phyloP scores from a whole-genome alignment of 2,113 vertebrate genomes.

The Rhegmatorhina hoffmannsi region DNA sequence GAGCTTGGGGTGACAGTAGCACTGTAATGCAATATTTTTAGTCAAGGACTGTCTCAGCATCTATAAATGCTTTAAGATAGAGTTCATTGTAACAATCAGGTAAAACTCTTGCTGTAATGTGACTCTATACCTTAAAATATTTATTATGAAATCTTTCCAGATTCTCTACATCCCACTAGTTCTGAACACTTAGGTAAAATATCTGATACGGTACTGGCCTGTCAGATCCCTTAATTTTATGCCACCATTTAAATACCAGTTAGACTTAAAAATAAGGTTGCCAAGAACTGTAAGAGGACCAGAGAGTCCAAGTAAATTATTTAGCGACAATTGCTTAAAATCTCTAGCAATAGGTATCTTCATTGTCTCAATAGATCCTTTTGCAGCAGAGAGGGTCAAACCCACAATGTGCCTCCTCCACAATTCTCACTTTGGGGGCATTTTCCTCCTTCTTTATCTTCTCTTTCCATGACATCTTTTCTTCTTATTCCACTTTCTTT shows the following conservation, averaged over 20 bases:
- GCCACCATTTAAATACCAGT: neutral
- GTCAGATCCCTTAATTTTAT: neutral
- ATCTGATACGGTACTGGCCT: neutral
- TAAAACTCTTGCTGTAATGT: neutral
- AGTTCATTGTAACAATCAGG: neutral
- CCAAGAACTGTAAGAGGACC: neutral
- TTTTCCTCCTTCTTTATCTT: neutral
- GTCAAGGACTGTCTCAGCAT: neutral
- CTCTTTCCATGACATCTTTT: neutral
- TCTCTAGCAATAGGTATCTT: neutral
- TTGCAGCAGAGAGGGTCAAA: neutral
- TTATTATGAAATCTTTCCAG: neutral
- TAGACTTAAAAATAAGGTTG: neutral
- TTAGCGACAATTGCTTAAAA: neutral
- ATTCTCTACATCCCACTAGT: neutral
- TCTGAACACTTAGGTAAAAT: neutral
- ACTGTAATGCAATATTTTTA: neutral
- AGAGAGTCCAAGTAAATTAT: neutral
- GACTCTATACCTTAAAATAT: neutral
- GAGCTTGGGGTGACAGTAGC: neutral
- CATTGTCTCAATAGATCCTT: neutral
- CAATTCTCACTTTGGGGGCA: neutral
- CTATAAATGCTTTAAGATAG: neutral
- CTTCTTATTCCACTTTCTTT: neutral
- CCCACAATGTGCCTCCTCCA: neutral